Evolutionary conservation across 2,888 invertebrate species (phyloP).

Genomic region (Drosophila eohydei): DNA sequence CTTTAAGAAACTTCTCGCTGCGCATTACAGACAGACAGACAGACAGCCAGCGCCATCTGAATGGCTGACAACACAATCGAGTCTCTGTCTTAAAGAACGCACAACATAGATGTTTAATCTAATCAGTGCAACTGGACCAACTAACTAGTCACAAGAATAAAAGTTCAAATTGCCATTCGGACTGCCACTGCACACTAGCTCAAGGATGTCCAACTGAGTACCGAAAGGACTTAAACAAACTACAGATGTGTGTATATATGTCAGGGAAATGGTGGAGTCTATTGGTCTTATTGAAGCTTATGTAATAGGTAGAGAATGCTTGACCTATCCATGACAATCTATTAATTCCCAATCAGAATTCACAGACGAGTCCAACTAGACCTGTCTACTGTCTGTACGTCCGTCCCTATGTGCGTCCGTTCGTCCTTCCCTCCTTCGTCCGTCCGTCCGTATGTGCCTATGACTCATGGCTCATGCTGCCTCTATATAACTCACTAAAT

Average conservation of each 20-base stretch:
- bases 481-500: too few relatives aligned
- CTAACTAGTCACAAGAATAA: background rate
- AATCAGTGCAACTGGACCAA: slow-evolving; percentile 1
- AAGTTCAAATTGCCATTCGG: background rate
- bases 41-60: background rate
- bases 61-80: slow-evolving; percentile 13
- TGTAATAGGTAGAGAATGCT: background rate
- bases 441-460: too few relatives aligned
- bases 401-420: too few relatives aligned
- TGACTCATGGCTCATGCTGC: too few relatives aligned
- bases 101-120: slow-evolving; percentile 3
- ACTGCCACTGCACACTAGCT: background rate
- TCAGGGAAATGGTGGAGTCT: background rate
- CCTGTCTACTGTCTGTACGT: too few relatives aligned
- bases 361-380: too few relatives aligned
- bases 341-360: background rate
- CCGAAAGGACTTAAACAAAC: background rate
- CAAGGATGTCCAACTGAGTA: background rate
- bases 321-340: background rate
- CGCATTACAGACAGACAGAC: background rate
- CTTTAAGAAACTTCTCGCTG: slow-evolving; percentile 30
- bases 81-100: slow-evolving; percentile 3
- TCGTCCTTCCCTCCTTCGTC: too few relatives aligned
- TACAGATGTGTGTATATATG: background rate
- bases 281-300: background rate